These are phyloP conservation scores for Cerastis rubricosa DNA, from an alignment of 2,888 invertebrate genomes.

Conservation along the genomic window DNA sequence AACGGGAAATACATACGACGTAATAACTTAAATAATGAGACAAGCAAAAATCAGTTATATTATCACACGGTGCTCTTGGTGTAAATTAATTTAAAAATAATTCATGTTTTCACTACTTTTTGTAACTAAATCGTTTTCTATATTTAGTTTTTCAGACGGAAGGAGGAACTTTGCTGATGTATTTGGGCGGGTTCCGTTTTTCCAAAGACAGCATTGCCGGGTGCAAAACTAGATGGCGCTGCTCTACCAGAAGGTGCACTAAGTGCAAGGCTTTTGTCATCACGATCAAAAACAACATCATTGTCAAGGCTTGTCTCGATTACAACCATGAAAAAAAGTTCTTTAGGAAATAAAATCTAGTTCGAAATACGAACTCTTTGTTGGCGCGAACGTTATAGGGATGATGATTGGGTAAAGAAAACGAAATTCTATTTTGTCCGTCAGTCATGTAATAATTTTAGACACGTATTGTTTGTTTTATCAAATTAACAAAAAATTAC, in stretches of 20 bases:
- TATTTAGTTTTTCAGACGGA: slow-evolving; percentile 36
- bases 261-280: slow-evolving; percentile 54
- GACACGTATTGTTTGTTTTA: no score
- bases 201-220: slow-evolving; percentile 55
- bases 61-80: background rate
- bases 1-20: no score
- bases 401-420: no score
- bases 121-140: background rate
- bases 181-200: slow-evolving; percentile 53
- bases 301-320: slow-evolving; percentile 39
- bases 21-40: no score
- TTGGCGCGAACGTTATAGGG: no score
- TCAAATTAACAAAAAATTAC: no score
- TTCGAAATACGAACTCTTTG: background rate
- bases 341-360: background rate
- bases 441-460: no score
- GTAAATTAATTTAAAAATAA: no score
- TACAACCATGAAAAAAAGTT: slow-evolving; percentile 61
- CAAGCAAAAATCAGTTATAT: background rate
- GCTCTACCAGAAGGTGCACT: slow-evolving; percentile 69
- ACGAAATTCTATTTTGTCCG: no score
- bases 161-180: slow-evolving; percentile 36
- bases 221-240: slow-evolving; percentile 71
- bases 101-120: background rate
- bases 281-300: slow-evolving; percentile 30